Evolutionary conservation across 2,888 invertebrate species (phyloP), one percentile per base, ranked within the genome.

Genomic region (Tanytarsus gracilentus): DNA sequence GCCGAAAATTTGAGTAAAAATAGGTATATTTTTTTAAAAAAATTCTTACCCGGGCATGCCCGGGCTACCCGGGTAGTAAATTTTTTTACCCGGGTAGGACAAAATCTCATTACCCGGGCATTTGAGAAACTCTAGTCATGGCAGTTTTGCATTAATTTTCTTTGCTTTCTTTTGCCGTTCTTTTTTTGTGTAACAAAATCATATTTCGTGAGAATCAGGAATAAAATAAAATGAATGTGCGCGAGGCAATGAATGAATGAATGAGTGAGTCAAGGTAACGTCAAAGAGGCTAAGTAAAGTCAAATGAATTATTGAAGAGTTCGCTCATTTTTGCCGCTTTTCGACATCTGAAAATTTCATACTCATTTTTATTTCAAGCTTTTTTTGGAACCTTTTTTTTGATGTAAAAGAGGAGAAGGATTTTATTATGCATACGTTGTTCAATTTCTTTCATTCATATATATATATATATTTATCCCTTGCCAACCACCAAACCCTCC

Each of bases 251-350:
- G 6, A 33, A n/a, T 33, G 33, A 44, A 44, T 8, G 18, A 44
- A 21, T 6, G 14, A 6, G 5, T 21, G 40, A 2, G 23, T 8
- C 1, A 21, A n/a, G 23, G 23, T 23, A 21, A 40, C 16, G 21
- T 18, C 16, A 14, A 18, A 16, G 21, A 40, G 23, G 18, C 21
- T 23, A 44, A 16, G 29, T n/a, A 44, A 30, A 48, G 30, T 16
- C 14, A 27, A 48, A 58, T 58, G 58, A 58, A 58, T 58, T 58
- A 58, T 58, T 58, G 58, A 58, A 30, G 23, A 58, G 58, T 48
- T 58, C 33, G 11, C 21, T 33, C 7, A 11, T 11, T 14, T 4
- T 23, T 33, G 3, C 6, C 33, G 6, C n/a, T 33, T 11, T 16
- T 40, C 21, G 18, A 40, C 16, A 16, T 40, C 40, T 40, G 23